Percentiles rank a stretch among this genome's conserved stretches.
phyloP scores from a whole-genome alignment of 2,888 invertebrate species.

The Noctua pronuba region DNA sequence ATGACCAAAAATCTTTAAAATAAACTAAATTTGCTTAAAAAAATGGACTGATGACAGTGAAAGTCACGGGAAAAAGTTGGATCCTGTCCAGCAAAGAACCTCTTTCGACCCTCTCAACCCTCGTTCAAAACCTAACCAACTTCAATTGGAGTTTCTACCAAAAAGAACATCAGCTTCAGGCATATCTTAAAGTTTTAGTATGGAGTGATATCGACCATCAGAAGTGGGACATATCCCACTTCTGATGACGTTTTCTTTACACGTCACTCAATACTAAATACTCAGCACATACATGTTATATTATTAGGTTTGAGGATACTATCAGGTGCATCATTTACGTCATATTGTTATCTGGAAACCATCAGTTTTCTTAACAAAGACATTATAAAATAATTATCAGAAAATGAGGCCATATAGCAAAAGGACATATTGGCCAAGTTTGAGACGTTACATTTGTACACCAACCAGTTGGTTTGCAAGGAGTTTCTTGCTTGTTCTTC shows the following conservation, averaged over 20 bases:
- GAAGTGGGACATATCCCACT: no score
- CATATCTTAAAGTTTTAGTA: constrained; percentile 33
- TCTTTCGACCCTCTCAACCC: not conserved
- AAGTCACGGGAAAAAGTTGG: not conserved
- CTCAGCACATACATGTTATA: constrained; percentile 28
- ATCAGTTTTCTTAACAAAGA: not conserved
- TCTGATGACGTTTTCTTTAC: not conserved
- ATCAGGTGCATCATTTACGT: constrained; percentile 12
- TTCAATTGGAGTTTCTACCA: constrained; percentile 33
- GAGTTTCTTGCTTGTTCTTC: not conserved
- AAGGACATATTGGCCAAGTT: not conserved
- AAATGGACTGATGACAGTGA: not conserved
- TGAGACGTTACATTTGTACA: not conserved
- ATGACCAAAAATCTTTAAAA: not conserved
- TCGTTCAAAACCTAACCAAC: constrained; percentile 27
- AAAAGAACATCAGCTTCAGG: constrained; percentile 18
- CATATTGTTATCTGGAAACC: not conserved
- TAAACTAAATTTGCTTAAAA: not conserved
- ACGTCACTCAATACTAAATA: constrained; percentile 48
- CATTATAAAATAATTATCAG: not conserved
- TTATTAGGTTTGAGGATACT: constrained; percentile 29
- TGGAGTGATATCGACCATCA: constrained; percentile 44
- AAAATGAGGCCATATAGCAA: not conserved
- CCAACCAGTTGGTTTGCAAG: no score
- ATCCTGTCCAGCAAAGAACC: not conserved